Percentiles rank a stretch among this genome's conserved stretches.
Evolutionary conservation across 1,140 invertebrate species (phyloP).

Genomic region (Saccostrea echinata): DNA sequence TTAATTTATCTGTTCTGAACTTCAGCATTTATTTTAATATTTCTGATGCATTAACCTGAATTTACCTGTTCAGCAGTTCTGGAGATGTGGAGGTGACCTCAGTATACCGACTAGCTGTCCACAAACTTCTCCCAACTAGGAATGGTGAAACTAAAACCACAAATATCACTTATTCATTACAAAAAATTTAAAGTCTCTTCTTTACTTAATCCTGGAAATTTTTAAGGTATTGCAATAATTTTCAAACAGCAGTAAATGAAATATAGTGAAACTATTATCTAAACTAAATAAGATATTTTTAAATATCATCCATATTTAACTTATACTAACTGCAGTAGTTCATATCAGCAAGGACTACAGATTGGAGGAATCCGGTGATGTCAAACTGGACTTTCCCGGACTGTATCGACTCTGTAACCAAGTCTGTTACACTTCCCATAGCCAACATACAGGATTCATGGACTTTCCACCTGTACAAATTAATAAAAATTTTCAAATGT

Average conservation of each 20-base stretch:
- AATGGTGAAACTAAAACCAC: constrained; percentile 83
- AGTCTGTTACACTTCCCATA: constrained; percentile 82
- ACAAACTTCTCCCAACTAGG: constrained; percentile 87
- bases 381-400: constrained; percentile 84
- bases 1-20: no score
- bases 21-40: no score
- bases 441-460: constrained; percentile 88
- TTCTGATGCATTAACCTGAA: no score
- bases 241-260: no score
- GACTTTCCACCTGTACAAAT: constrained; percentile 85
- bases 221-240: no score
- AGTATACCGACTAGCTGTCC: constrained; percentile 86
- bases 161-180: constrained; percentile 4
- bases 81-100: constrained; percentile 83
- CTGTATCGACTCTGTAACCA: constrained; percentile 83
- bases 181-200: neutral
- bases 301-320: no score
- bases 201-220: no score
- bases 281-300: no score
- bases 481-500: no score
- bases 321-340: constrained; percentile 79
- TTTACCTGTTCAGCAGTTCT: constrained; percentile 82
- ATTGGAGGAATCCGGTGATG: constrained; percentile 84
- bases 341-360: constrained; percentile 81
- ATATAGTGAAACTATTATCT: no score